These are phyloP conservation scores for Megaceryle maxima DNA, from an alignment of 2,113 vertebrate species.

Conservation along the genomic window DNA sequence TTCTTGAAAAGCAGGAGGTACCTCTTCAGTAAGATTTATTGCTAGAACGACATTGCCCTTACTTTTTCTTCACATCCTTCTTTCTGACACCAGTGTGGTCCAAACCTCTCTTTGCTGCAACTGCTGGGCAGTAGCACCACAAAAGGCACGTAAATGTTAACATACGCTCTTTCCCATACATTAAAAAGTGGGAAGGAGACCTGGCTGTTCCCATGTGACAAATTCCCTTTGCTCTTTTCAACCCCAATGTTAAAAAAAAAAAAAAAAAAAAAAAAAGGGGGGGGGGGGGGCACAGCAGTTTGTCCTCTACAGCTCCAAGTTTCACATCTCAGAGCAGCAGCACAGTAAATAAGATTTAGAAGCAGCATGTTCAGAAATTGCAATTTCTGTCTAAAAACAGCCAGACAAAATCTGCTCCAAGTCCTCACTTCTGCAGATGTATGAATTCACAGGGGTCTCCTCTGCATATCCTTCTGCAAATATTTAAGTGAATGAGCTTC, in stretches of 20 bases:
- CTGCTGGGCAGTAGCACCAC: not conserved
- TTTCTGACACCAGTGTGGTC: not conserved
- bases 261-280: too few species aligned
- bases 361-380: not conserved
- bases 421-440: not conserved
- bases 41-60: not conserved
- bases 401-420: not conserved
- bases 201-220: not conserved
- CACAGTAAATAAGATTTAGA: not conserved
- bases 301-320: not conserved
- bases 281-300: not conserved
- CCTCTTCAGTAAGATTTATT: not conserved
- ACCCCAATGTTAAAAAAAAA: not conserved
- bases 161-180: accelerated
- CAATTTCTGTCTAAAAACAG: not conserved
- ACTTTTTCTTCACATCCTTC: not conserved
- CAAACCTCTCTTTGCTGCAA: not conserved
- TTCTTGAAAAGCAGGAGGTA: not conserved
- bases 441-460: not conserved
- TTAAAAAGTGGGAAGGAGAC: not conserved
- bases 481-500: not conserved
- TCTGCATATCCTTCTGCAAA: not conserved
- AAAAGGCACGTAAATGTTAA: not conserved
- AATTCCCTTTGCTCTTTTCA: not conserved
- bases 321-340: not conserved